Conservation (phyloP, 2,888 invertebrate species). For the Parthenolecanium corni region DNA sequence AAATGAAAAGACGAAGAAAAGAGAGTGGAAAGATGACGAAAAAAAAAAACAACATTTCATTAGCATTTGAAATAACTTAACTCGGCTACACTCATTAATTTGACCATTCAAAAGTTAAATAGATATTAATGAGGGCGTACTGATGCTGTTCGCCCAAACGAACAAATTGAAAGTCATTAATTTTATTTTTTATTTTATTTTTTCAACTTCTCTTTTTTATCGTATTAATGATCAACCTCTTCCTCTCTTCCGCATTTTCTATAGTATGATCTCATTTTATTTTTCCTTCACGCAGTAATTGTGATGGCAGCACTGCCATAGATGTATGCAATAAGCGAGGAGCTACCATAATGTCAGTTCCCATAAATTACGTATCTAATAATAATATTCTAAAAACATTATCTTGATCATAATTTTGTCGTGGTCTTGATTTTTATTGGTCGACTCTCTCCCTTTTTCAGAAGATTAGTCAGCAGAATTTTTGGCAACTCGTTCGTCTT, state of each 20-base stretch:
- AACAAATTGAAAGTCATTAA: constrained; percentile 27
- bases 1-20: too few species aligned
- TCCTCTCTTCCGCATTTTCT: background rate
- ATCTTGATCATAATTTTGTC: background rate
- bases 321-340: background rate
- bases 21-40: too few species aligned
- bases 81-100: constrained; percentile 27
- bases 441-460: too few species aligned
- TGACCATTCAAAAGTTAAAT: constrained; percentile 28
- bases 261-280: background rate
- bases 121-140: constrained; percentile 28
- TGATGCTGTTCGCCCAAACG: constrained; percentile 25
- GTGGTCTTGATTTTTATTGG: too few species aligned
- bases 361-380: background rate
- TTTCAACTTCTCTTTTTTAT: constrained; percentile 21
- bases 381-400: background rate
- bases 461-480: too few species aligned
- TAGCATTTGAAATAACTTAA: constrained; percentile 24
- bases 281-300: background rate
- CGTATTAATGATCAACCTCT: constrained; percentile 17
- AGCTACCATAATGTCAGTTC: background rate
- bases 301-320: too few species aligned
- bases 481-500: too few species aligned
- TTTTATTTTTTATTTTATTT: constrained; percentile 22
- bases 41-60: constrained; percentile 20